Evolutionary conservation across 2,888 invertebrate genomes (phyloP), one percentile per base, ranked within the genome.

Genomic region (Synergus itoensis): DNA sequence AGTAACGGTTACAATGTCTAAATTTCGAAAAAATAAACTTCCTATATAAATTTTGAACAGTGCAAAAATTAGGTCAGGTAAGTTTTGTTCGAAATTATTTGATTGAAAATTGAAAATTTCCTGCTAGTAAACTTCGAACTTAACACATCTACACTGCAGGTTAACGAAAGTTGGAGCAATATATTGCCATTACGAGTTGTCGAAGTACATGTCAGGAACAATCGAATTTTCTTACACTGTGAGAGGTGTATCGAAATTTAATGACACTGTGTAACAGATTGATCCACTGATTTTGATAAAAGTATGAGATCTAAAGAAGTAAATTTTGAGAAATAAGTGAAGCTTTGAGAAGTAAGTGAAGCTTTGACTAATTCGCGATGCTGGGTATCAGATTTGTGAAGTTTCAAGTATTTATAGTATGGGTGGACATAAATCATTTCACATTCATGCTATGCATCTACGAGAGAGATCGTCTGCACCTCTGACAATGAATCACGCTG

Each of bases 401-500:
- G 53, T n/a, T 2, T 8, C 53, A 53, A n/a, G 53, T 60, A 60
- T n/a, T 60, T 60, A 12, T n/a, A 21, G 5, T 60, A 1, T 21
- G 12, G 12, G 11, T 21, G 12, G 12, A 21, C 60, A 60, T 21
- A 60, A 60, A 60, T 60, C 21, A 60, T 18, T 60, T 12, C 60
- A n/a, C 53, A n/a, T 9, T 8, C n/a, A n/a, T 60, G 12, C 11
- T 3, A 45, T 45, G 11, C 45, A 45, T 45, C 45, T 45, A 45
- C 11, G 45, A 14, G 14, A 45, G 45, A 45, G 45, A 45, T 45
- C 1, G 21, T 21, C 21, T 60, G 4, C 21, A 12, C 21, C 21
- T 60, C 60, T 60, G 21, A 60, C 60, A 60, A 60, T 60, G 60
- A 21, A 60, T 60, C 60, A 60, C 60, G 60, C 18, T 12, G 12